Conservation (phyloP, 2,797 vertebrate genomes). For the Channallabes apus region DNA sequence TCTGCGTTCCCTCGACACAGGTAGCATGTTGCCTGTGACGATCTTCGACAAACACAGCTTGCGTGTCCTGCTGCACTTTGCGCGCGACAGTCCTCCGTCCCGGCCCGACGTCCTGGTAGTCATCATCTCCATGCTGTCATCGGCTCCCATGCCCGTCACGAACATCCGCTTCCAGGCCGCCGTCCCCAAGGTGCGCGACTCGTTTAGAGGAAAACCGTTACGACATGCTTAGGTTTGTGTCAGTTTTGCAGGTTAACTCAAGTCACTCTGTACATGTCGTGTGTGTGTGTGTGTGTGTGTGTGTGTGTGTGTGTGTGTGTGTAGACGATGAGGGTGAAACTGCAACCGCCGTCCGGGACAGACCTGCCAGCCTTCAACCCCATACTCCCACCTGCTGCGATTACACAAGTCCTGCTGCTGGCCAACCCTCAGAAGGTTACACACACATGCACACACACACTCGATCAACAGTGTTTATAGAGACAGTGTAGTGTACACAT, state of each 20-base stretch:
- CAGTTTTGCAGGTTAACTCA: not conserved
- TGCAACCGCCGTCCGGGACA: constrained; percentile 90
- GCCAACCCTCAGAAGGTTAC: constrained; percentile 94
- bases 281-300: not conserved
- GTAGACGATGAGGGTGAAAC: constrained; percentile 94
- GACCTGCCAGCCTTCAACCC: constrained; percentile 95
- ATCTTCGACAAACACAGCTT: constrained; percentile 94
- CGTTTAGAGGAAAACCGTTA: not conserved
- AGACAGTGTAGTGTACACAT: too few species aligned
- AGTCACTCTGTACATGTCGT: not conserved
- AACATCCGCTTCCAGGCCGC: constrained; percentile 95
- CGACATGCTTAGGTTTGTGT: not conserved
- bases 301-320: too few species aligned
- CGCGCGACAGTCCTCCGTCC: constrained; percentile 83
- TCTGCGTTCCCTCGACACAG: constrained; percentile 63
- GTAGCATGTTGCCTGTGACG: constrained; percentile 90
- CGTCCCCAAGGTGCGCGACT: constrained; percentile 83
- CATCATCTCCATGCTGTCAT: constrained; percentile 97
- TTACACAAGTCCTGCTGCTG: constrained; percentile 93
- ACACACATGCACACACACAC: not conserved
- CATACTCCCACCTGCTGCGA: constrained; percentile 87
- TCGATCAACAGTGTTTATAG: not conserved
- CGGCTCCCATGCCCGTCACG: constrained; percentile 85
- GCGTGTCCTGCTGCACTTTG: constrained; percentile 92
- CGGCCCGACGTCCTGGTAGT: constrained; percentile 91